Conservation (phyloP, 2,888 invertebrate species). For the Chesias legatella region DNA sequence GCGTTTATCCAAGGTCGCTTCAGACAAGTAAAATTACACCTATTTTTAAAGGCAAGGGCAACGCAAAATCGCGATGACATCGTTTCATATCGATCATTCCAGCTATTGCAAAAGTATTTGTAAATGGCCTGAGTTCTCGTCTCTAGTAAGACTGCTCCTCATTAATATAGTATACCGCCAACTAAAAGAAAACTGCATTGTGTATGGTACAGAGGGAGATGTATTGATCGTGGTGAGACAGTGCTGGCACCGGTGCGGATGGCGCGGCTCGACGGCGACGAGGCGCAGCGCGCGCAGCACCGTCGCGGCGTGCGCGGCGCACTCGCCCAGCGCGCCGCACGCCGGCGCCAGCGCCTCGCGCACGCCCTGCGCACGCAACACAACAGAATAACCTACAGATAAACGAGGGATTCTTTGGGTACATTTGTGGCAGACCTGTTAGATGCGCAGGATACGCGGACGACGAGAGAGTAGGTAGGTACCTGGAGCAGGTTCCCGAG, state of each 20-base stretch:
- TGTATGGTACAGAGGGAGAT: not conserved
- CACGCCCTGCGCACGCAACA: conserved; percentile 50
- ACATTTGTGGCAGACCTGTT: no score
- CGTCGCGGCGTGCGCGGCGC: conserved; percentile 45
- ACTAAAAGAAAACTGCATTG: no score
- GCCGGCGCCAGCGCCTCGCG: conserved; percentile 40
- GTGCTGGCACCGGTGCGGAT: conserved; percentile 10
- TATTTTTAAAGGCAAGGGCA: no score
- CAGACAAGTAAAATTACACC: no score
- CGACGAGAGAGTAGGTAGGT: conserved; percentile 70
- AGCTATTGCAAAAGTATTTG: no score
- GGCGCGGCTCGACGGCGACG: conserved; percentile 10
- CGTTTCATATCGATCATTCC: no score
- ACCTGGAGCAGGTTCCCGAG: conserved; percentile 32
- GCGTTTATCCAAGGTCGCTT: no score
- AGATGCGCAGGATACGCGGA: conserved; percentile 79
- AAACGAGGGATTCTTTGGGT: no score
- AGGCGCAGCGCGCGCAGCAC: conserved; percentile 40
- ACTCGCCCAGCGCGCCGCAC: conserved; percentile 73
- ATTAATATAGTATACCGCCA: no score
- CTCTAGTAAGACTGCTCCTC: no score
- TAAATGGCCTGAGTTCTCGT: no score
- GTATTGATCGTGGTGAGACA: conserved; percentile 1
- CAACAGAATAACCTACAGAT: not conserved
- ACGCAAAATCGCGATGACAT: no score